These are phyloP conservation scores for Cataglyphis albicans DNA, from an alignment of 2,888 invertebrate genomes.

Conservation along the genomic window DNA sequence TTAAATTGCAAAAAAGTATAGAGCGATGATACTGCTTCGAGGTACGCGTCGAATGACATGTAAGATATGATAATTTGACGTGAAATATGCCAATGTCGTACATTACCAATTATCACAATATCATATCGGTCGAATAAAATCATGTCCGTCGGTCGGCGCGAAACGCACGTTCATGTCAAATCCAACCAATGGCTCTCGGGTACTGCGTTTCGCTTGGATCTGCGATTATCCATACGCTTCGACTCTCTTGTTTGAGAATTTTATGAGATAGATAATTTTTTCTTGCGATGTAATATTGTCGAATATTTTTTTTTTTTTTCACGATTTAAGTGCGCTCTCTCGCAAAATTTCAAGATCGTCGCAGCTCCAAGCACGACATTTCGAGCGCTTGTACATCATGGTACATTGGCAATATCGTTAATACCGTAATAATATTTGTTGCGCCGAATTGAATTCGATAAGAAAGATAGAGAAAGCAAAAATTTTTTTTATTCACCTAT, in stretches of 20 bases:
- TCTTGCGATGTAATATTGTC: not conserved
- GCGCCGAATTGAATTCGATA: constrained; percentile 31
- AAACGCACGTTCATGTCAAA: not conserved
- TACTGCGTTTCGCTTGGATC: constrained; percentile 58
- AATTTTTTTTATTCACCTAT: not conserved
- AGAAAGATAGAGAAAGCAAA: not conserved
- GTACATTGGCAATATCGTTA: not conserved
- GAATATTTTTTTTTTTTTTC: not conserved
- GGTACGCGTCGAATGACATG: not conserved
- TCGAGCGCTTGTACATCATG: constrained; percentile 29
- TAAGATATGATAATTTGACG: constrained; percentile 29
- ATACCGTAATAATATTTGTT: constrained; percentile 22
- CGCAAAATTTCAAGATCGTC: constrained; percentile 26
- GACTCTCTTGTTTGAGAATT: constrained; percentile 7
- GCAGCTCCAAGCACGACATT: constrained; percentile 54
- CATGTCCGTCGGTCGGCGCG: not conserved
- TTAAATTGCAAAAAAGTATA: constrained; percentile 15
- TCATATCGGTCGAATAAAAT: not conserved
- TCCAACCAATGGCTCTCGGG: constrained; percentile 59
- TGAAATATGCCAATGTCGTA: constrained; percentile 14
- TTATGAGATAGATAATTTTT: not conserved
- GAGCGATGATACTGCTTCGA: constrained; percentile 39
- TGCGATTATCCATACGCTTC: constrained; percentile 41
- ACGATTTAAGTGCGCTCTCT: constrained; percentile 2
- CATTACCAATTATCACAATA: not conserved